These are phyloP conservation scores for Jacana jacana DNA, from an alignment of 2,113 vertebrate species.

Conservation along the genomic window DNA sequence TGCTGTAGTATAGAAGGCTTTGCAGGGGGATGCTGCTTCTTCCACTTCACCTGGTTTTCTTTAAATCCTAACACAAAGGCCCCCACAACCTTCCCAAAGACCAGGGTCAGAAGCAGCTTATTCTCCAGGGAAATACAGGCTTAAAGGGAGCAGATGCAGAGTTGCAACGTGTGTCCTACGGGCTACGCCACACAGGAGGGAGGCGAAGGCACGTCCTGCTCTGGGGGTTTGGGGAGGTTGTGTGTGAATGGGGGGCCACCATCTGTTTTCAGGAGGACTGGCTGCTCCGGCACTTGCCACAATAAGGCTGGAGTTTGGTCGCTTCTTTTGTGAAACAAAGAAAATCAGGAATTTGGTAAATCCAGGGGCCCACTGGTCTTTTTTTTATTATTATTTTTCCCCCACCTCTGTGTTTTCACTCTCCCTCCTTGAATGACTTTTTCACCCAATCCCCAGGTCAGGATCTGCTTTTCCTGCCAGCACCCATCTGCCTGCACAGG, in stretches of 20 bases:
- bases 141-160: neutral
- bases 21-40: neutral
- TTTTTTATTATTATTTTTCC: neutral
- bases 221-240: neutral
- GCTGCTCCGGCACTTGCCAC: neutral
- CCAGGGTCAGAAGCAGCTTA: neutral
- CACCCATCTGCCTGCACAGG: neutral
- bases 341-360: neutral
- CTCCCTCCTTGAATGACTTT: neutral
- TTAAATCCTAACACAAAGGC: neutral
- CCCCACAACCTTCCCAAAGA: neutral
- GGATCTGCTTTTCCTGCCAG: neutral
- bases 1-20: neutral
- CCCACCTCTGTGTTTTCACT: neutral
- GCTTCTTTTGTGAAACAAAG: neutral
- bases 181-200: neutral
- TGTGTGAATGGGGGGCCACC: neutral
- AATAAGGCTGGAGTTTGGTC: neutral
- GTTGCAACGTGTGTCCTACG: rapidly evolving
- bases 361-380: neutral
- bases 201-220: neutral
- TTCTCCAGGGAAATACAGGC: neutral
- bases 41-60: neutral
- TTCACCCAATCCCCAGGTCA: neutral
- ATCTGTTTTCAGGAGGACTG: neutral